These are phyloP conservation scores for Pristionchus arcanus DNA, from an alignment of 2,888 invertebrate species.

Conservation along the genomic window DNA sequence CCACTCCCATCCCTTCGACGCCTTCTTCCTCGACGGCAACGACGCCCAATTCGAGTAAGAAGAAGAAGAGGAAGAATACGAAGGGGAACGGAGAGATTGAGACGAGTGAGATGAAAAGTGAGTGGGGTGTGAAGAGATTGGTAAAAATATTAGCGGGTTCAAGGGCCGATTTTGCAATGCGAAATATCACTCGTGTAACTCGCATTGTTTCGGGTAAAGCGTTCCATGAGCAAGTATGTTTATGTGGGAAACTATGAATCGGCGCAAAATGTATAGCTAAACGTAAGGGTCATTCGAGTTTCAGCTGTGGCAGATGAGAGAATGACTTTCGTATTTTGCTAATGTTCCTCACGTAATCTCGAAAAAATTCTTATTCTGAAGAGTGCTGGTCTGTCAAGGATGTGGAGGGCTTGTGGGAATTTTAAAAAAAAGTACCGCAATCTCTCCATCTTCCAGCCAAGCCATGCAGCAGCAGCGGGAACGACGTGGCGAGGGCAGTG, in stretches of 20 bases:
- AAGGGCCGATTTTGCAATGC: no score
- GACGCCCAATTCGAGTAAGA: neutral
- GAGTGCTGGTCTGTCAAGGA: no score
- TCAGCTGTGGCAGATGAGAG: neutral
- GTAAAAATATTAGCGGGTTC: neutral
- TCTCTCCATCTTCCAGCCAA: neutral
- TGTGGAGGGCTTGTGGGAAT: no score
- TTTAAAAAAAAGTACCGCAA: neutral
- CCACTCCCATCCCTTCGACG: neutral
- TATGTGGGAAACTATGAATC: no score
- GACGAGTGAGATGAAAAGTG: neutral
- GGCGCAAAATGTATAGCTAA: no score
- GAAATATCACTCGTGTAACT: no score
- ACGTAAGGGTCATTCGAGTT: neutral
- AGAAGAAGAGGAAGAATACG: neutral
- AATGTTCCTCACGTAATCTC: neutral
- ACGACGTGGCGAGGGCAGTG: neutral
- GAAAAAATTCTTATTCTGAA: neutral
- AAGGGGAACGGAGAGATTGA: neutral
- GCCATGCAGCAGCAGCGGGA: neutral
- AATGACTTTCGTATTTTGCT: neutral
- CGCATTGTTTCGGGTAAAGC: no score
- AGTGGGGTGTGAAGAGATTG: neutral
- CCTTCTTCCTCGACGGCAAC: constrained; percentile 1
- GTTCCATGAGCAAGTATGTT: no score